Evolutionary conservation across 2,797 vertebrate genomes (phyloP).

Genomic region (Labroides dimidiatus): DNA sequence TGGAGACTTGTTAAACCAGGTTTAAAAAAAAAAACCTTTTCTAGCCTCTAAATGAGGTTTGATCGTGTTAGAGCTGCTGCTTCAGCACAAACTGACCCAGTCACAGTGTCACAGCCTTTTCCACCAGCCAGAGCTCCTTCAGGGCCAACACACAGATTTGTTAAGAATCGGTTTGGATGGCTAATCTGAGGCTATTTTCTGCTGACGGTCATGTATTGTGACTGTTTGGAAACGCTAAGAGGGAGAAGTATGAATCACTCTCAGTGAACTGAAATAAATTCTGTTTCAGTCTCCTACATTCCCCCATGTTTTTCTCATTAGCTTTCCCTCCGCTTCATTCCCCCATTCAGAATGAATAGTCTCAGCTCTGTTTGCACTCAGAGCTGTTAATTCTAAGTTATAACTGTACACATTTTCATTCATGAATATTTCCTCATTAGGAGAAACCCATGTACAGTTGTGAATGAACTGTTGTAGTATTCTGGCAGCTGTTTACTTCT

Average conservation of each 20-base stretch:
- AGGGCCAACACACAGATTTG: constrained; percentile 35
- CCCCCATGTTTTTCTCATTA: constrained; percentile 9
- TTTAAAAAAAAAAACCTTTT: constrained; percentile 9
- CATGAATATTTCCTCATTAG: constrained; percentile 64
- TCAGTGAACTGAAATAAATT: constrained; percentile 24
- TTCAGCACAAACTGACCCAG: constrained; percentile 46
- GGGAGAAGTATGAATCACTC: constrained; percentile 52
- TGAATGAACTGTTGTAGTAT: constrained; percentile 65
- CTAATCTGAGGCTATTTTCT: constrained; percentile 45
- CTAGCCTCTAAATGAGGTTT: constrained; percentile 16
- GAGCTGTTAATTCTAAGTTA: constrained; percentile 40
- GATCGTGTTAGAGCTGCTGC: constrained; percentile 16
- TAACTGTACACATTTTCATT: constrained; percentile 48
- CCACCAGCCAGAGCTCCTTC: constrained; percentile 16
- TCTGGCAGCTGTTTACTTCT: constrained; percentile 71
- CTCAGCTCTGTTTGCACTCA: constrained; percentile 50
- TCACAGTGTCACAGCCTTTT: constrained; percentile 36
- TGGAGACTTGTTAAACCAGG: constrained; percentile 1
- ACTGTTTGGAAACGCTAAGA: constrained; percentile 42
- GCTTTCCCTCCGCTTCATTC: constrained; percentile 32
- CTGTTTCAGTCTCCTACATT: constrained; percentile 15
- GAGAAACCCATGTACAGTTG: constrained; percentile 44
- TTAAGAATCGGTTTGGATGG: constrained; percentile 58
- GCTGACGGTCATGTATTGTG: constrained; percentile 58
- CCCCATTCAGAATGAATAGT: constrained; percentile 26